phyloP scores from a whole-genome alignment of 1,140 invertebrate species.

The Aethina tumida region DNA sequence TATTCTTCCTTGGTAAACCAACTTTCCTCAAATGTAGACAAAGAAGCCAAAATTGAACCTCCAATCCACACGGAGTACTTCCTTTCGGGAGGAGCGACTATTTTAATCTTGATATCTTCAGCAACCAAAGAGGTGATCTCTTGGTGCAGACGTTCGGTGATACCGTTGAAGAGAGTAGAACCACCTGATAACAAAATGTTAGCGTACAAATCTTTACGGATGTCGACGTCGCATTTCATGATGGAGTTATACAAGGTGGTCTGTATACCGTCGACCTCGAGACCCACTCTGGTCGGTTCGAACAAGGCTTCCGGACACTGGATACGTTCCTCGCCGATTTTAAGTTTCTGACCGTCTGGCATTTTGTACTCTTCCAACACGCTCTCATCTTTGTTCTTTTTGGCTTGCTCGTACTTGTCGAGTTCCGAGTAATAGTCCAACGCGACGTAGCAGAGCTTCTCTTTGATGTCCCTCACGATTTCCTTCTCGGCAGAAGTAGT shows the following conservation, averaged over 20 bases:
- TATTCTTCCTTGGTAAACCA: conserved; percentile 95
- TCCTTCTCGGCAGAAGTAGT: conserved; percentile 92
- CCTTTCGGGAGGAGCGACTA: too few species aligned
- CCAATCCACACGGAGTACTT: too few species aligned
- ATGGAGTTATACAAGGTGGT: conserved; percentile 93
- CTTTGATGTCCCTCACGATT: conserved; percentile 93
- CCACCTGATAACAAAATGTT: conserved; percentile 92
- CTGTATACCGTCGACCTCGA: conserved; percentile 89
- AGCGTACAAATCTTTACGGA: conserved; percentile 88
- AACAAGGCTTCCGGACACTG: conserved; percentile 93
- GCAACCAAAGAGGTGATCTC: conserved; percentile 77
- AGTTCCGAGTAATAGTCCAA: conserved; percentile 56
- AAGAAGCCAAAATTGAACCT: too few species aligned
- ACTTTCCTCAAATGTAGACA: conserved; percentile 84
- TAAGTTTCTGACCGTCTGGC: conserved; percentile 91
- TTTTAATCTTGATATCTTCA: conserved; percentile 86
- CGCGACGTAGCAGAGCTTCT: conserved; percentile 84
- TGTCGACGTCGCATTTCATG: too few species aligned
- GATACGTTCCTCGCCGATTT: conserved; percentile 92
- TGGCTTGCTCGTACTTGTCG: conserved; percentile 91
- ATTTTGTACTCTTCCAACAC: conserved; percentile 74
- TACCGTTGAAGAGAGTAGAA: conserved; percentile 88
- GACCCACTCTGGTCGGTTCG: conserved; percentile 88
- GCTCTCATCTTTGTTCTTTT: too few species aligned
- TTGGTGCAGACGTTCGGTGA: conserved; percentile 71